Percentiles rank a stretch among this genome's conserved stretches.
Conservation (phyloP, 2,888 invertebrate species). For the Fragum whitleyi region DNA sequence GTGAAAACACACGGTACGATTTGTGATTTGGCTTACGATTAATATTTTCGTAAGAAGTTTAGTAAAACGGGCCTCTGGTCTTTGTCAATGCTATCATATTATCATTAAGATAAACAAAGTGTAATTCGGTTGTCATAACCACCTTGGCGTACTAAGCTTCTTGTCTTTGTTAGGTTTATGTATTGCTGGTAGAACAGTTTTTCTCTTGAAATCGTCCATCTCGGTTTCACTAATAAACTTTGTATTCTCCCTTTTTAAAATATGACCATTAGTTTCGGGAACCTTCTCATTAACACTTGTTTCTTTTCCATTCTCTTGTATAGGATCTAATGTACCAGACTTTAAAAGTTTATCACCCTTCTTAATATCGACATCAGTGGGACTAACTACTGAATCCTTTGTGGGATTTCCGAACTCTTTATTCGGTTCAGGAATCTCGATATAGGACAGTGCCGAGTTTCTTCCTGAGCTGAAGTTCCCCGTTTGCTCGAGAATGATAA, state of each 20-base stretch:
- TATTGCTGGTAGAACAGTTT: neutral
- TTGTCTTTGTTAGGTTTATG: constrained; percentile 8
- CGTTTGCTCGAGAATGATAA: constrained; percentile 4
- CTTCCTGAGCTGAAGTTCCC: neutral
- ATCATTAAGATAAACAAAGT: too few relatives aligned
- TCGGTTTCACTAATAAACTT: neutral
- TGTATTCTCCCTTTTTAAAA: neutral
- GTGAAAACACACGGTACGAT: too few relatives aligned
- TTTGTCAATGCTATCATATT: too few relatives aligned
- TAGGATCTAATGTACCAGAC: neutral
- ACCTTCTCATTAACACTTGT: neutral
- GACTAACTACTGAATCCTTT: neutral
- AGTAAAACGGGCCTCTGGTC: too few relatives aligned
- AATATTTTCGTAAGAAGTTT: too few relatives aligned
- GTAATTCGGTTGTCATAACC: neutral
- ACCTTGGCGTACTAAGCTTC: neutral
- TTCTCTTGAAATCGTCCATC: neutral
- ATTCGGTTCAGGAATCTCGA: constrained; percentile 9
- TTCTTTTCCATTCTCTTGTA: neutral
- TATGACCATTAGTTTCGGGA: neutral
- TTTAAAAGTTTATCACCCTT: constrained; percentile 3
- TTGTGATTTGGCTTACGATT: too few relatives aligned
- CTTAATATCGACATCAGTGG: constrained; percentile 6
- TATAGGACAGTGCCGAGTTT: constrained; percentile 1
- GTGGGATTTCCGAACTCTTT: neutral